Base-by-base conservation (phyloP, 2,113 vertebrate genomes). In the Phalacrocorax aristotelis region DNA sequence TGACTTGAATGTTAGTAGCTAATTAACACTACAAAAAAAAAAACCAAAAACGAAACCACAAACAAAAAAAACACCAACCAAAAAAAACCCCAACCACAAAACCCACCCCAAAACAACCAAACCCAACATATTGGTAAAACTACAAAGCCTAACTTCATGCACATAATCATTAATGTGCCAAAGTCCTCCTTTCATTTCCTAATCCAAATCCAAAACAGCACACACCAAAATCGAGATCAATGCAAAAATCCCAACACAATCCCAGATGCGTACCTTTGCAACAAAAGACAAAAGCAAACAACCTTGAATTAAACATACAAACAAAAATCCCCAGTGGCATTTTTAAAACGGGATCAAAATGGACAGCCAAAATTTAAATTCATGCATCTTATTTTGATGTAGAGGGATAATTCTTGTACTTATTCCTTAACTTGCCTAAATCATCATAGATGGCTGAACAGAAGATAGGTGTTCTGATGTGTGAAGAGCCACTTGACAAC, bases 401-500 rank as follows among this genome's bases (percentile, higher is more conserved):
- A 54, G 13, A 77, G 7, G 26, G 19, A n/a, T 83, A 89, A 84
- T 44, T 88, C n/a, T 54, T 90, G 34, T 34, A 48, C n/a, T n/a
- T 64, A 30, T 49, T 90, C 34, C 36, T 74, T 74, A 66, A 57
- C 23, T 58, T 81, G 52, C 26, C 44, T 90, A 75, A 92, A 95
- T 64, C 5, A 1, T 36, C 62, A 69, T 26, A 66, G 64, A 46
- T 48, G 52, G 16, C 23, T 95, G 71, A 78, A 52, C 4, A 8
- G 84, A 85, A 95, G 78, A 89, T 17, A 87, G 17, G 64, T 78
- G 64, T 75, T 81, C 26, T 81, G 64, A 81, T 68, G 40, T 91
- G 61, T 65, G 82, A 96, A 92, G 27, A 74, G 83, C 71, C 94
- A 93, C 69, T 84, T 90, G 36, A 89, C 42, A 86, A 75, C 38